Percentiles rank a stretch among this genome's conserved stretches.
Conservation (phyloP, 2,797 vertebrate species). For the Lates japonicus region DNA sequence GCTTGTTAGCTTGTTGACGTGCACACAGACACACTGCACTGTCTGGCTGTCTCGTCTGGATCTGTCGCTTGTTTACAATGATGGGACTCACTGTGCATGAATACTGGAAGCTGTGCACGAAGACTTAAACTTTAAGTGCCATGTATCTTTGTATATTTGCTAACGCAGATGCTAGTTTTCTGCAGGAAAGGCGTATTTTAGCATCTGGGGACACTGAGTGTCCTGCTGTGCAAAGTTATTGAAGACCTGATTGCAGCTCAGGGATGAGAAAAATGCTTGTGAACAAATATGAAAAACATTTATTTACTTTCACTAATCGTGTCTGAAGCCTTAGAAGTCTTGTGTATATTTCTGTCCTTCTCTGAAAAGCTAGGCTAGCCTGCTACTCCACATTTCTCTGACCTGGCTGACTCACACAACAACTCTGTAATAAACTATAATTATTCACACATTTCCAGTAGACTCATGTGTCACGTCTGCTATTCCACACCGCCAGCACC, state of each 20-base stretch:
- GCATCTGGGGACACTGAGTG: too few species aligned
- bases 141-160: background rate
- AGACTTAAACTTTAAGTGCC: background rate
- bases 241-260: background rate
- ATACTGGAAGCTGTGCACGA: background rate
- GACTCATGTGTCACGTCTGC: constrained; percentile 48
- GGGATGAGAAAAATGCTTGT: background rate
- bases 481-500: background rate
- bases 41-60: constrained; percentile 41
- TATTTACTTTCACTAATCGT: background rate
- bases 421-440: constrained; percentile 60
- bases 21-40: constrained; percentile 30
- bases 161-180: fast-evolving
- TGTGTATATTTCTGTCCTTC: background rate
- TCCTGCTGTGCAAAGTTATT: background rate
- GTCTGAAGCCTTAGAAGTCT: background rate
- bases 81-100: background rate
- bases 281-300: background rate
- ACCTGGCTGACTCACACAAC: constrained; percentile 27
- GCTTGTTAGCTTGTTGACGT: constrained; percentile 64
- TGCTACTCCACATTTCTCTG: constrained; percentile 9
- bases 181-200: background rate
- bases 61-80: constrained; percentile 55
- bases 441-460: constrained; percentile 50
- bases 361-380: background rate